Base-by-base conservation (phyloP, 2,797 vertebrate genomes). In the Lates japonicus region DNA sequence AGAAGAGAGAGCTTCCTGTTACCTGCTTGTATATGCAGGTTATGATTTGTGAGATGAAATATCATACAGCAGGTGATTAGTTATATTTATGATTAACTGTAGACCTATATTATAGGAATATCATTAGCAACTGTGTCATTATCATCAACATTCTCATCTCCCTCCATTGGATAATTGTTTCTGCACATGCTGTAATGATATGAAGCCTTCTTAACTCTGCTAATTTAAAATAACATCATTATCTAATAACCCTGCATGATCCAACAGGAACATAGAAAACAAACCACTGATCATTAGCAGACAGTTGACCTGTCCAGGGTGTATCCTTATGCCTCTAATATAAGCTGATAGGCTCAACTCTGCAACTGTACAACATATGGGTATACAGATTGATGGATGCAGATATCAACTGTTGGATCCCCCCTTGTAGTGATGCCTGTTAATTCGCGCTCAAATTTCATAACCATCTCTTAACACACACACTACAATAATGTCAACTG, bases 231-330 rank as follows among this genome's bases (percentile, higher is more conserved):
- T 14, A 9, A n/a, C 52, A 48, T 46, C 42, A 58, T 46, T 48
- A 20, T 70, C 66, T 55, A 54, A 73, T 80, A 73, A 64, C 42
- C 17, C 57, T 31, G 16, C 55, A 74, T 4, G 2, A 20, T 65
- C 49, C 52, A 31, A 75, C 60, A 3, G 66, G 63, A 69, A 57
- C 7, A 42, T 63, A 41, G 39, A 66, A 66, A 69, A 63, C 59
- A 57, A 61, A 82, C 72, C 51, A 48, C 51, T 37, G 46, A 72
- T 69, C 74, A 61, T 59, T 39, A 77, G 69, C 70, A 22, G 52
- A 37, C 13, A 14, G 22, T 6, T 74, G 60, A 74, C 22, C 7
- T 3, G 48, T 48, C 3, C 59, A 5, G 22, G 16, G 20, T 61
- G 44, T 8, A 2, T 20, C 35, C 22, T 66, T 16, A 25, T 6